A percentile compares a stretch with the other conserved stretches of the same genome.
phyloP scores from a whole-genome alignment of 2,113 vertebrate genomes.

The Oncorhynchus keta region DNA sequence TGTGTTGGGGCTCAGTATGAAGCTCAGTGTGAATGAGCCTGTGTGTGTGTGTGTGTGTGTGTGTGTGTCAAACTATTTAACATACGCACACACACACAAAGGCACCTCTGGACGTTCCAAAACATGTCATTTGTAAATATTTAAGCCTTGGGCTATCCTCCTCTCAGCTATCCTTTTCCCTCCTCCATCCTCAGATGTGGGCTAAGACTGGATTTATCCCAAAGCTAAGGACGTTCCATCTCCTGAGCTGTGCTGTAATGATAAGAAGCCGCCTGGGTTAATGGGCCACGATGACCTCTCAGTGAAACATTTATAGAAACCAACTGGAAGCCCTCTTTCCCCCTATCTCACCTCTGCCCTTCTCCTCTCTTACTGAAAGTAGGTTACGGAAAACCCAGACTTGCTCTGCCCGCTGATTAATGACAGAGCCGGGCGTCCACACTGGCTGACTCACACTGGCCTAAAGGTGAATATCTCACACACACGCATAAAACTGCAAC shows the following conservation, averaged over 20 bases:
- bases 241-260: no score
- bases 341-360: no score
- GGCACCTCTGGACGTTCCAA: background rate
- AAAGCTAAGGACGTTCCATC: constrained; percentile 32
- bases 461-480: background rate
- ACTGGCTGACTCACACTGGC: background rate
- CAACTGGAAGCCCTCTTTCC: no score
- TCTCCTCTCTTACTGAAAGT: no score
- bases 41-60: background rate
- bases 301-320: no score
- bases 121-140: no score
- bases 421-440: constrained; percentile 34
- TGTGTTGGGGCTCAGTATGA: background rate
- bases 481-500: constrained; percentile 11
- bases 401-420: constrained; percentile 50
- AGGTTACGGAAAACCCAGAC: constrained; percentile 2
- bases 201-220: background rate
- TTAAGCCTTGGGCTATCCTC: no score
- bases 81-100: background rate
- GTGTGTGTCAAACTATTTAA: background rate
- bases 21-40: background rate
- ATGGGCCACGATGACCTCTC: no score
- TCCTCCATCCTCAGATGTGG: constrained; percentile 5
- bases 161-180: background rate
- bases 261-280: no score